Conservation (phyloP, 2,797 vertebrate genomes). For the Acestrorhynchus altus region DNA sequence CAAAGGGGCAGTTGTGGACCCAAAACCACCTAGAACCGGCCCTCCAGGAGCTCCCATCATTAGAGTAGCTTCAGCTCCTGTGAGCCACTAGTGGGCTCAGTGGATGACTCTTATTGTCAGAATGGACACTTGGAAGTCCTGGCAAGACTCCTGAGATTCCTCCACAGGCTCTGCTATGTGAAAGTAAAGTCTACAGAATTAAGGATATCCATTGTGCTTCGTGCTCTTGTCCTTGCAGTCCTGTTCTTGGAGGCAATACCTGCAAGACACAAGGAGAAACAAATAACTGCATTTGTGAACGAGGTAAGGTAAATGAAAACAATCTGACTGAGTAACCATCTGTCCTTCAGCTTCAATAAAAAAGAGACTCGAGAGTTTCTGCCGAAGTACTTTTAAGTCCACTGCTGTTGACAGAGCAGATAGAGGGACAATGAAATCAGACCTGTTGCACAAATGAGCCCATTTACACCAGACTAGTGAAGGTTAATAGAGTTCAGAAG, state of each 20-base stretch:
- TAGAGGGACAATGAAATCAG: slow-evolving; percentile 11
- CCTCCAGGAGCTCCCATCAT: slow-evolving; percentile 54
- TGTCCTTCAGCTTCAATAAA: not conserved
- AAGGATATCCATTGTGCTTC: slow-evolving; percentile 47
- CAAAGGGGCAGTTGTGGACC: slow-evolving; percentile 56
- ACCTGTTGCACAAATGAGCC: slow-evolving; percentile 28
- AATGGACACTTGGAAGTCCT: slow-evolving; percentile 1
- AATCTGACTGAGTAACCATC: not conserved
- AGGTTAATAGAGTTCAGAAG: slow-evolving; percentile 47
- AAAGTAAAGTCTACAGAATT: slow-evolving; percentile 49
- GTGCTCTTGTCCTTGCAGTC: slow-evolving; percentile 18
- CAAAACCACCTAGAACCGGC: slow-evolving; percentile 42
- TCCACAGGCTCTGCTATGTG: slow-evolving; percentile 36
- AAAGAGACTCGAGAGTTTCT: not conserved
- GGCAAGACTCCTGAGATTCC: not conserved
- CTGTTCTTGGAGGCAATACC: slow-evolving; percentile 31
- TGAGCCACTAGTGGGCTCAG: slow-evolving; percentile 26
- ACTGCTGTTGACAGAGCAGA: not conserved
- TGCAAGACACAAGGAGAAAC: slow-evolving; percentile 48
- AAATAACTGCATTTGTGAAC: slow-evolving; percentile 5
- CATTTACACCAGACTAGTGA: slow-evolving; percentile 19
- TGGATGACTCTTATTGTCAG: not conserved
- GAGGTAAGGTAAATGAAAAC: slow-evolving; percentile 15
- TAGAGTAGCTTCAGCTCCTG: slow-evolving; percentile 9
- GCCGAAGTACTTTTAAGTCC: not conserved